phyloP scores from a whole-genome alignment of 1,140 invertebrate genomes.

The Chymomyza costata region DNA sequence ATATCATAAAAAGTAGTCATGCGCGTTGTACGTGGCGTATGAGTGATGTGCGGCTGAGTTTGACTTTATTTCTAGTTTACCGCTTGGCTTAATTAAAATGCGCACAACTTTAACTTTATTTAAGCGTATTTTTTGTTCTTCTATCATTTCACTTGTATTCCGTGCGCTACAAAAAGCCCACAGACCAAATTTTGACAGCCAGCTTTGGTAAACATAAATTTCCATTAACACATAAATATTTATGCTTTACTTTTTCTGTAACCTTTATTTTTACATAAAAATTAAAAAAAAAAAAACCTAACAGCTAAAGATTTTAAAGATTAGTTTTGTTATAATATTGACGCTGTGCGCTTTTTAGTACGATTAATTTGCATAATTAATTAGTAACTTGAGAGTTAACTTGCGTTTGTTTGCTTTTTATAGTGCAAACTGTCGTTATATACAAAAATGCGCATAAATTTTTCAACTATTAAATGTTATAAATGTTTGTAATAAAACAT shows the following conservation, averaged over 20 bases:
- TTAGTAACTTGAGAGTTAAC: conserved; percentile 47
- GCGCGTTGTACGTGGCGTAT: conserved; percentile 54
- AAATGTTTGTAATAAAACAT: conserved; percentile 63
- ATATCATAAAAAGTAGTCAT: conserved; percentile 26
- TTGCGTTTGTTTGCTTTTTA: conserved; percentile 47
- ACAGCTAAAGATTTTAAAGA: background rate
- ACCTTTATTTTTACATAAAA: conserved; percentile 10
- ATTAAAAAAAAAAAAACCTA: conserved; percentile 14
- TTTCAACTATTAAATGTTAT: conserved; percentile 52
- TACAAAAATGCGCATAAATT: conserved; percentile 67
- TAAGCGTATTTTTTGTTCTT: conserved; percentile 13
- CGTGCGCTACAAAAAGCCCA: conserved; percentile 3
- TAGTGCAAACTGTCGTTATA: conserved; percentile 41
- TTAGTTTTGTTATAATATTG: conserved; percentile 4
- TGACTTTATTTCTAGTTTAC: conserved; percentile 1
- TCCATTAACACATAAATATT: conserved; percentile 34
- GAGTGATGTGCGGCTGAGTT: conserved; percentile 47
- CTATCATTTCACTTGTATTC: conserved; percentile 12
- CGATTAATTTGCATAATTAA: conserved; percentile 65
- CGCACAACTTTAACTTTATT: conserved; percentile 33
- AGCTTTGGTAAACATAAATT: conserved; percentile 22
- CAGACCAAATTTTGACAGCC: conserved; percentile 4
- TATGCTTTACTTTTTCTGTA: conserved; percentile 13
- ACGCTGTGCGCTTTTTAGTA: conserved; percentile 50
- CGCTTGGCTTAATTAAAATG: conserved; percentile 21